Percentiles rank a stretch among this genome's conserved stretches.
phyloP scores from a whole-genome alignment of 2,888 invertebrate species.

The Volucella inflata region DNA sequence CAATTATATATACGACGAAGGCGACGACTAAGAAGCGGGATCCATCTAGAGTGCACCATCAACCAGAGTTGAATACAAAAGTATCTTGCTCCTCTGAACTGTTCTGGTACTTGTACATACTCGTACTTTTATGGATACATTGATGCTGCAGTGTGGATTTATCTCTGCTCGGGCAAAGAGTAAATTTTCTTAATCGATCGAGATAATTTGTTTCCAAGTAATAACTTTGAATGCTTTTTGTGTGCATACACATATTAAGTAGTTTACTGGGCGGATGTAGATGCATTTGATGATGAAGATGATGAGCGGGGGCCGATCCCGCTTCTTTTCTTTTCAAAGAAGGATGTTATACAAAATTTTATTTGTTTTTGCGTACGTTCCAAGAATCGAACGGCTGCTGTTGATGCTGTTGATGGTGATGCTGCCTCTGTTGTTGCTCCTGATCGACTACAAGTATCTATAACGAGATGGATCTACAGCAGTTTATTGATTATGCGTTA shows the following conservation, averaged over 20 bases:
- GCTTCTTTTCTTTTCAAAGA: conserved; percentile 5
- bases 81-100: conserved; percentile 46
- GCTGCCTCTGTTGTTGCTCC: not conserved
- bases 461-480: conserved; percentile 43
- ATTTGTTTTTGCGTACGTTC: conserved; percentile 70
- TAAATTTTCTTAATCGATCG: conserved; percentile 73
- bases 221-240: conserved; percentile 67
- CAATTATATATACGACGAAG: not conserved
- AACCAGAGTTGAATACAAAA: conserved; percentile 23
- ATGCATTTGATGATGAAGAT: not conserved
- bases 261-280: conserved; percentile 49
- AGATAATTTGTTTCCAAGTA: conserved; percentile 75
- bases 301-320: conserved; percentile 14
- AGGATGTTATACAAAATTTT: conserved; percentile 59
- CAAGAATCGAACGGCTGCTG: conserved; percentile 45
- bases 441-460: not conserved
- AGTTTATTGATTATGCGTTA: conserved; percentile 68
- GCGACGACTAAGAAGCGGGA: conserved; percentile 1
- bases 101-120: not conserved
- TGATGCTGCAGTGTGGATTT: conserved; percentile 9
- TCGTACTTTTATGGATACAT: no score
- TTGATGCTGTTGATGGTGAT: conserved; percentile 10
- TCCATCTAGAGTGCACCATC: conserved; percentile 26
- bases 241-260: conserved; percentile 51
- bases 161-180: conserved; percentile 40